Base-by-base conservation (phyloP, 2,113 vertebrate genomes). In the Chloropsis hardwickii region DNA sequence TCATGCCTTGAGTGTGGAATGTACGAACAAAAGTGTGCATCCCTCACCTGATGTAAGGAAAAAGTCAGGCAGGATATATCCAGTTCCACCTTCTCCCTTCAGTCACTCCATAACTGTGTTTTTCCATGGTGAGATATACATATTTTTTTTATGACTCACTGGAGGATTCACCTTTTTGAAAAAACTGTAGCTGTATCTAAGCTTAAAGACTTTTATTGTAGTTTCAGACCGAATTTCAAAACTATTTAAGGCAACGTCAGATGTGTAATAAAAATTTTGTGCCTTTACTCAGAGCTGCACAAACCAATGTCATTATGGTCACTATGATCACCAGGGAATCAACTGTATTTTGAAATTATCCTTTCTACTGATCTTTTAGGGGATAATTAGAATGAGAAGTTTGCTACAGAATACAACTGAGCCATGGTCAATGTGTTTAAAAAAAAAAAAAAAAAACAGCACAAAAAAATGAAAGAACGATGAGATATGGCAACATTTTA, bases 351-450 rank as follows among this genome's bases (percentile, higher is more conserved):
- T 31, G 19, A 54, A 53, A 85, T 81, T 60, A 22, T 44, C 12
- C 14, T 40, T 6, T 35, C 15, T 71, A 12, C 20, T 64, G 37
- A 19, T 2, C 15, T 40, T 57, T 58, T 83, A 3, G 4, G 5
- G 42, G 24, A 6, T 77, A 18, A 40, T 50, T 60, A 44, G 8
- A 74, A 81, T 23, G 33, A 57, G 14, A 39, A 58, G 1, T 72
- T 90, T 90, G 22, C 11, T 76, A 17, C 8, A 56, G 35, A 70
- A 56, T 62, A 39, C 2, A 51, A 39, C 20, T 14, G 7, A 65
- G 6, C 5, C 16, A 27, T 45, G 1, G 1, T 1, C 0, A 65
- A 24, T 19, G 2, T n/a, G 5, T n/a, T 58, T 29, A 12, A 81
- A 45, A n/a, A 10, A 13, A 10, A 12, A 81, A 45, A n/a, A 10